Conservation (phyloP, 2,797 vertebrate genomes). For the Myotis pilosus region DNA sequence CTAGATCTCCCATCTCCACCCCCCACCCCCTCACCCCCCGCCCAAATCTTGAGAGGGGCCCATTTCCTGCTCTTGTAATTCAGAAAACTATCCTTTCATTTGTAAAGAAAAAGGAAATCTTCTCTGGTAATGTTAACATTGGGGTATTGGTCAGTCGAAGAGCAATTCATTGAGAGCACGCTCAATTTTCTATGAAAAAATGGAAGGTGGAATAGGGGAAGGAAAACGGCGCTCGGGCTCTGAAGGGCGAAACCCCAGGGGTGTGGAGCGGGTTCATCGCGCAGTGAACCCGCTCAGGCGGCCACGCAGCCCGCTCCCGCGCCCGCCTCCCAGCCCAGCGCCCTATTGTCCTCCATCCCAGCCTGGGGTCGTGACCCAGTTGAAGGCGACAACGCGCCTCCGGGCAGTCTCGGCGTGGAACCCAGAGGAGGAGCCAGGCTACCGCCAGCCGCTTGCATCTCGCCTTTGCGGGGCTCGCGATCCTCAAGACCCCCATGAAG, state of each 20-base stretch:
- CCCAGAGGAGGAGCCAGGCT: neutral
- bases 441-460: neutral
- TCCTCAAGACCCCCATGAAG: neutral
- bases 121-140: neutral
- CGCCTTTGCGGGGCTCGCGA: neutral
- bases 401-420: constrained; percentile 51
- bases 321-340: neutral
- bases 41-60: neutral
- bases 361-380: constrained; percentile 82
- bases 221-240: neutral
- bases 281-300: constrained; percentile 23
- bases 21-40: neutral
- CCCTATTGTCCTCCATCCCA: constrained; percentile 74
- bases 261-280: neutral
- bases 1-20: neutral
- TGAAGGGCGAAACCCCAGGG: neutral
- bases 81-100: constrained; percentile 3
- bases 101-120: constrained; percentile 37
- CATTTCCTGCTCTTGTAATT: constrained; percentile 25
- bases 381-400: constrained; percentile 61
- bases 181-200: constrained; percentile 1
- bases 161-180: neutral
- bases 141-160: neutral
- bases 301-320: neutral
- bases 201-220: neutral